Percentiles rank a stretch among this genome's conserved stretches.
Conservation (phyloP, 1,140 invertebrate genomes). For the Brevipalpus yothersi region DNA sequence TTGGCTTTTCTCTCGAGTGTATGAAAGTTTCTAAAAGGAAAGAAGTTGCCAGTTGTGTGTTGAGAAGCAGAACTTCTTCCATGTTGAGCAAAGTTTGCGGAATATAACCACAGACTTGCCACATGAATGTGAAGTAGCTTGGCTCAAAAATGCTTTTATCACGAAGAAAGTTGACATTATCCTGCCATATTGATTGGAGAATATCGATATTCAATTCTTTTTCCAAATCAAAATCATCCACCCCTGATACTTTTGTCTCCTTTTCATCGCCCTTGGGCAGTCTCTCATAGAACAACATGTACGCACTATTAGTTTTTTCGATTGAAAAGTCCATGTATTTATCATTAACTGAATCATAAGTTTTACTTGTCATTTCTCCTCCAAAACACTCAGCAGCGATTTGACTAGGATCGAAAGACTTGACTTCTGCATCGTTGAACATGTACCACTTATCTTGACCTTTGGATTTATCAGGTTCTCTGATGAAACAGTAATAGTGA, state of each 20-base stretch:
- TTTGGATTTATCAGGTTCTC: constrained; percentile 35
- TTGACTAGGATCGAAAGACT: constrained; percentile 76
- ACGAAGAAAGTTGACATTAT: constrained; percentile 78
- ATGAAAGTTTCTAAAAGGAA: constrained; percentile 91
- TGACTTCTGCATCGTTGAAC: constrained; percentile 89
- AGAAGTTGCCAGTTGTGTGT: constrained; percentile 63
- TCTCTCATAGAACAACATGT: constrained; percentile 87
- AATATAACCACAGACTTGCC: constrained; percentile 76
- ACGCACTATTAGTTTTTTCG: constrained; percentile 89
- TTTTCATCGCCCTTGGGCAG: constrained; percentile 5
- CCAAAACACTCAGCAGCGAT: constrained; percentile 85
- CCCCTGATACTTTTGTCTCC: neutral
- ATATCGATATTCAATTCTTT: neutral
- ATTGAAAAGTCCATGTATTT: constrained; percentile 93
- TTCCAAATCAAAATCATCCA: neutral
- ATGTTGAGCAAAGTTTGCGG: constrained; percentile 39
- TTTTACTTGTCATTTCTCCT: constrained; percentile 89
- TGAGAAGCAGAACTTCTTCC: constrained; percentile 51
- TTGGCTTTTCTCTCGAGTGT: constrained; percentile 88
- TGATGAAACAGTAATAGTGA: constrained; percentile 88
- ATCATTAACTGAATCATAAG: constrained; percentile 79
- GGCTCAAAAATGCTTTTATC: constrained; percentile 90
- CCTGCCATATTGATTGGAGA: constrained; percentile 60
- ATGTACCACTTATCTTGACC: constrained; percentile 37
- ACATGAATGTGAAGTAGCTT: constrained; percentile 85